Conservation (phyloP, 2,888 invertebrate genomes). For the Spodoptera picta region DNA sequence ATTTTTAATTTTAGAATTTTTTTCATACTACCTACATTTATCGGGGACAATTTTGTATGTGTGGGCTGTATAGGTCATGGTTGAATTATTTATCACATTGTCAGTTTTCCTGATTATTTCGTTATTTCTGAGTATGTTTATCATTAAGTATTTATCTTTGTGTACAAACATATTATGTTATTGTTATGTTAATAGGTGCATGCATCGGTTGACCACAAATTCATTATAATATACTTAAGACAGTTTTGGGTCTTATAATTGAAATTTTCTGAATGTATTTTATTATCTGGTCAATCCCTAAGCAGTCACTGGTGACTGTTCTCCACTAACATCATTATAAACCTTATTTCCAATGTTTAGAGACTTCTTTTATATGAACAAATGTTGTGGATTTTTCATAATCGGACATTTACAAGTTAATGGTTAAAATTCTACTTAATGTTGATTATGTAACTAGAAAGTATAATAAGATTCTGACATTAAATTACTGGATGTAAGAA, state of each 20-base stretch:
- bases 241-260: background rate
- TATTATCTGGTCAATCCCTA: too few relatives aligned
- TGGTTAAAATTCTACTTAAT: too few relatives aligned
- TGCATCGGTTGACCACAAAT: conserved; percentile 2
- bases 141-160: conserved; percentile 25
- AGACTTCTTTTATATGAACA: too few relatives aligned
- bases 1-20: conserved; percentile 25
- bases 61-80: conserved; percentile 58
- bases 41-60: conserved; percentile 34
- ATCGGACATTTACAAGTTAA: too few relatives aligned
- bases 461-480: too few relatives aligned
- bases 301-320: too few relatives aligned
- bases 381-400: too few relatives aligned
- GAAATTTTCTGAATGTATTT: too few relatives aligned
- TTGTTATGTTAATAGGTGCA: conserved; percentile 6
- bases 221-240: background rate
- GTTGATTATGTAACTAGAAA: too few relatives aligned
- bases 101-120: conserved; percentile 44
- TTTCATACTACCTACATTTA: conserved; percentile 47
- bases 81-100: conserved; percentile 53
- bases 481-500: too few relatives aligned
- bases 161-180: conserved; percentile 11
- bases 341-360: too few relatives aligned
- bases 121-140: conserved; percentile 29
- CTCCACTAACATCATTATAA: too few relatives aligned